Conservation (phyloP, 2,797 vertebrate genomes). For the Falco berigora region DNA sequence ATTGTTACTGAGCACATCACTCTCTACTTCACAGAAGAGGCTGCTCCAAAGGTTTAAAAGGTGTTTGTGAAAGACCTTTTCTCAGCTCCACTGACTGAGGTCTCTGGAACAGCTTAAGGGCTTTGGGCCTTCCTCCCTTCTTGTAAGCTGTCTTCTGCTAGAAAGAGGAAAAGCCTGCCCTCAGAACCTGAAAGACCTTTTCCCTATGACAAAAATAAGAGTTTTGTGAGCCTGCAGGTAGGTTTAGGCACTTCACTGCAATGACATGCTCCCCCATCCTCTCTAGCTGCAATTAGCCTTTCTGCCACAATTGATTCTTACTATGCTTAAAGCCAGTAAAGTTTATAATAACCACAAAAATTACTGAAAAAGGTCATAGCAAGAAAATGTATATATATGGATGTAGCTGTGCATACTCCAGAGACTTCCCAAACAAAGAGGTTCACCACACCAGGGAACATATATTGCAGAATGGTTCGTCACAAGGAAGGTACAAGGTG, state of each 20-base stretch:
- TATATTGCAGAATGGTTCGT: background rate
- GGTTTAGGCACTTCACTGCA: background rate
- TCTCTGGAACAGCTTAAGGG: background rate
- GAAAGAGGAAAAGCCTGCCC: background rate
- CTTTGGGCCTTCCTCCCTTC: background rate
- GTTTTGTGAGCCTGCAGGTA: background rate
- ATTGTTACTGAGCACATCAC: background rate
- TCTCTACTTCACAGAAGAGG: background rate
- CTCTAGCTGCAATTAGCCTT: background rate
- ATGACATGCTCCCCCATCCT: background rate
- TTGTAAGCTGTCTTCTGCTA: background rate
- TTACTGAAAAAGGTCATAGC: background rate
- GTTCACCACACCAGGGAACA: background rate
- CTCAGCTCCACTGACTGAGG: background rate
- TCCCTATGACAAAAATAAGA: background rate
- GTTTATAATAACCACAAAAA: background rate
- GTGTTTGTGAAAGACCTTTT: background rate
- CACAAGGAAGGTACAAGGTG: background rate
- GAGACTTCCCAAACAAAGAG: background rate
- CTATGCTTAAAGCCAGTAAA: background rate
- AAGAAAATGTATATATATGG: background rate
- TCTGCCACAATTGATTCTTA: background rate
- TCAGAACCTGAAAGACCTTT: background rate
- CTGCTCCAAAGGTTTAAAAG: background rate
- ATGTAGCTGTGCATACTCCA: background rate